phyloP scores from a whole-genome alignment of 2,113 vertebrate genomes.

The Chascanopsetta lugubris region DNA sequence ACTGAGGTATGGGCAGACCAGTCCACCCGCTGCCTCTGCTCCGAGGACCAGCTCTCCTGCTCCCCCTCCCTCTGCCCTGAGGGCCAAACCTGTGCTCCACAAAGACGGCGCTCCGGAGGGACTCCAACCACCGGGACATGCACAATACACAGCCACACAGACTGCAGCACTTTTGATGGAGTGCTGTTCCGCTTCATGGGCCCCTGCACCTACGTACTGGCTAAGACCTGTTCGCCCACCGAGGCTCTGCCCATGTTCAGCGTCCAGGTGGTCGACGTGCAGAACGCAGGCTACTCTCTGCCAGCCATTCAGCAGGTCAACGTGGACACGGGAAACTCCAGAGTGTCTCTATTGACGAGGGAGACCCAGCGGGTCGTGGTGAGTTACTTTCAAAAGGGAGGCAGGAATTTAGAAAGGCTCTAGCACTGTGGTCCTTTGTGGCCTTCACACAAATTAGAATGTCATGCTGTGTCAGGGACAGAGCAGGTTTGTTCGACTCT shows the following conservation, averaged over 20 bases:
- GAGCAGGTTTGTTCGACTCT: neutral
- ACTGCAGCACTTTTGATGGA: conserved; percentile 85
- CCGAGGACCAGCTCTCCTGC: conserved; percentile 78
- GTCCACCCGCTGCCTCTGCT: conserved; percentile 80
- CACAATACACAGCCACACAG: conserved; percentile 76
- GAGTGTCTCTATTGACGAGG: conserved; percentile 74
- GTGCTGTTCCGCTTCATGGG: conserved; percentile 79
- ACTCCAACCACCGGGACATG: conserved; percentile 72
- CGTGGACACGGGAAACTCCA: conserved; percentile 66
- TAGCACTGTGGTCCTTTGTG: neutral
- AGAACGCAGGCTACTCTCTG: conserved; percentile 64
- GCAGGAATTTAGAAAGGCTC: neutral
- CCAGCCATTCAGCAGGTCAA: conserved; percentile 76
- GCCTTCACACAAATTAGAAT: neutral
- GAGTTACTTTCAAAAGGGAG: conserved; percentile 41
- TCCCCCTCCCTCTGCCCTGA: conserved; percentile 63
- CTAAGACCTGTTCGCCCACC: conserved; percentile 77
- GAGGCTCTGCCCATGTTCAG: conserved; percentile 79
- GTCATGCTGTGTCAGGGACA: neutral
- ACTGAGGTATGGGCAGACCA: conserved; percentile 80
- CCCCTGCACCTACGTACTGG: conserved; percentile 84
- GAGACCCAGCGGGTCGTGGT: conserved; percentile 82
- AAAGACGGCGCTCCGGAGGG: conserved; percentile 37
- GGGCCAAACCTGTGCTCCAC: conserved; percentile 73
- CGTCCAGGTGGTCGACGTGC: conserved; percentile 81